phyloP scores from a whole-genome alignment of 1,140 invertebrate genomes.

The Nomia melanderi region DNA sequence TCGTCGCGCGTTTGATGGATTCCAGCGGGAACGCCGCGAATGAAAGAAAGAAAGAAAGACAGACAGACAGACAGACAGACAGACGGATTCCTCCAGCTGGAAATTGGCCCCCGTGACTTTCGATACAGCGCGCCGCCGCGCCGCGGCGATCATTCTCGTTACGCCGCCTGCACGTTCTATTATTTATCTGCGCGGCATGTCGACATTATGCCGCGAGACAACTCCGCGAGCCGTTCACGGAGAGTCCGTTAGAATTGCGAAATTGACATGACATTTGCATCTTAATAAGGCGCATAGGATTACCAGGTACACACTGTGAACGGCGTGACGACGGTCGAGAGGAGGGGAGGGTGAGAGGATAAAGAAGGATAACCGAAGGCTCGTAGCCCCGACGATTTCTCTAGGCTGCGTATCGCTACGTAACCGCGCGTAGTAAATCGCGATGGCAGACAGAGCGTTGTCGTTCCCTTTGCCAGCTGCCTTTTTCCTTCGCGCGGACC shows the following conservation, averaged over 20 bases:
- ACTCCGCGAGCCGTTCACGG: slow-evolving; percentile 24
- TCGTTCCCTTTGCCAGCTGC: neutral
- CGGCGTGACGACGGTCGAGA: too few species aligned
- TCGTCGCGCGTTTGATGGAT: neutral
- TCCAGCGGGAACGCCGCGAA: neutral
- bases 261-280: slow-evolving; percentile 68
- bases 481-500: neutral
- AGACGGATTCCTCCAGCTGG: too few species aligned
- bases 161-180: slow-evolving; percentile 30
- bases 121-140: neutral
- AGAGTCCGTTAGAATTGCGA: slow-evolving; percentile 52
- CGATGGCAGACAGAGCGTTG: neutral
- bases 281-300: slow-evolving; percentile 61
- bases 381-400: neutral
- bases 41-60: too few species aligned
- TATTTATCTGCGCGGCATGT: slow-evolving; percentile 49
- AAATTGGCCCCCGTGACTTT: too few species aligned
- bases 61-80: too few species aligned
- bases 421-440: neutral
- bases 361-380: neutral
- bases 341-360: neutral
- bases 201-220: slow-evolving; percentile 38
- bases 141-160: neutral
- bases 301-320: neutral
- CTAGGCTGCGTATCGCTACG: neutral